Evolutionary conservation across 1,140 invertebrate genomes (phyloP).

Genomic region (Bombus waltoni): DNA sequence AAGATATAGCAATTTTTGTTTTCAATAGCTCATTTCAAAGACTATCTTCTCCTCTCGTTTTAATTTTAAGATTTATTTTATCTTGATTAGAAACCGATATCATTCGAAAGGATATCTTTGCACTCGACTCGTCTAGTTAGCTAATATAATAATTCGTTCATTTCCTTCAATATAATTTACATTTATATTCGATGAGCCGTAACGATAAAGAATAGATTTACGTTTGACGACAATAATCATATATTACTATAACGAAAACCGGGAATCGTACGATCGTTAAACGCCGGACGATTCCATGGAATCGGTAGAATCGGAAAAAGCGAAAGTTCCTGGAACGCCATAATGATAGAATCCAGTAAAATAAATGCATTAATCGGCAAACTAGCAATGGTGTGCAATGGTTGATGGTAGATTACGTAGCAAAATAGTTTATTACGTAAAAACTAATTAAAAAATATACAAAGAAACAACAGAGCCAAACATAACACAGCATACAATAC

Average conservation of each 20-base stretch:
- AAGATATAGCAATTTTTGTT: too few relatives aligned
- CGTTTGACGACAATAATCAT: not conserved
- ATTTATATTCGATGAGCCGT: not conserved
- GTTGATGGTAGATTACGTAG: constrained; percentile 17
- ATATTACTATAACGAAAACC: not conserved
- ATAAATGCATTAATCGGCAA: not conserved
- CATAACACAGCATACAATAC: constrained; percentile 7
- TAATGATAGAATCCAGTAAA: not conserved
- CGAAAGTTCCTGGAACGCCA: not conserved
- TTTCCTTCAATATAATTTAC: too few relatives aligned
- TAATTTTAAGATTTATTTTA: not conserved
- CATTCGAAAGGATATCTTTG: not conserved
- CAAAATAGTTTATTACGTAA: constrained; percentile 37
- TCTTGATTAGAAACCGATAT: not conserved
- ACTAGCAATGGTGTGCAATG: not conserved
- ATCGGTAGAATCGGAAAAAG: not conserved
- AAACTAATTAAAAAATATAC: constrained; percentile 51
- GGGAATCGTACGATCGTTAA: not conserved
- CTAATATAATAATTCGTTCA: not conserved
- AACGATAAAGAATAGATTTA: not conserved
- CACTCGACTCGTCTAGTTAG: not conserved
- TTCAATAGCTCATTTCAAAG: too few relatives aligned
- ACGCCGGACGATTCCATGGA: not conserved
- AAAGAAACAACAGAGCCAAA: constrained; percentile 49
- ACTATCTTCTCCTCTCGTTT: too few relatives aligned